Conservation (phyloP, 1,140 invertebrate species). For the Pollicipes pollicipes region DNA sequence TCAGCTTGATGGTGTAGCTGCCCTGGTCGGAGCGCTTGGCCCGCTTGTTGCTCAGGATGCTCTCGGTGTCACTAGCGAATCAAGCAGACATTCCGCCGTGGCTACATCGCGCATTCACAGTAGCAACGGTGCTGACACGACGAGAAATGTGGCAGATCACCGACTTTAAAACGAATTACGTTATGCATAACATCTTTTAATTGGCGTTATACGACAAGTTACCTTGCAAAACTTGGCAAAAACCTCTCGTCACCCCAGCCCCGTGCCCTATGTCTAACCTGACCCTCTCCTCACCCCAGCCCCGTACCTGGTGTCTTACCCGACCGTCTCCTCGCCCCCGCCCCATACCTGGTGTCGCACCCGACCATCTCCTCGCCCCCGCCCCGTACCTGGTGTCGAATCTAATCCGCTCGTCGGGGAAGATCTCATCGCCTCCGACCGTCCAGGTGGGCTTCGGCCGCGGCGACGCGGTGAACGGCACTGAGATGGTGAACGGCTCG, state of each 20-base stretch:
- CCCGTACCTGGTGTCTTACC: background rate
- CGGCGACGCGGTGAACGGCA: slow-evolving; percentile 79
- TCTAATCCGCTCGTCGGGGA: slow-evolving; percentile 59
- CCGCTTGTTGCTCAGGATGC: slow-evolving; percentile 66
- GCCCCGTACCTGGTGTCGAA: slow-evolving; percentile 51
- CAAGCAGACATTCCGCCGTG: background rate
- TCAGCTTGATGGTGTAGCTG: slow-evolving; percentile 73
- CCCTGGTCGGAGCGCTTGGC: slow-evolving; percentile 80
- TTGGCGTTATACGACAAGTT: too few relatives aligned
- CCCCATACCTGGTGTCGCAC: background rate
- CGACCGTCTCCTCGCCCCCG: too few relatives aligned
- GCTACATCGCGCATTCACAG: too few relatives aligned
- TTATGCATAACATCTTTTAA: too few relatives aligned
- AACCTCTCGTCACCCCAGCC: too few relatives aligned
- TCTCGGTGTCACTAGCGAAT: slow-evolving; percentile 42
- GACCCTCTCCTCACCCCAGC: background rate
- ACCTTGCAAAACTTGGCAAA: too few relatives aligned
- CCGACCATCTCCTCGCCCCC: background rate
- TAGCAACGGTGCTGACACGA: too few relatives aligned
- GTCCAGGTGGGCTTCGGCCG: slow-evolving; percentile 72
- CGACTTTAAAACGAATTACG: too few relatives aligned
- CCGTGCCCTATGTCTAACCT: too few relatives aligned
- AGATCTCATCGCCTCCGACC: slow-evolving; percentile 66
- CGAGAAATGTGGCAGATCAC: too few relatives aligned
- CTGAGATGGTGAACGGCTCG: slow-evolving; percentile 85